Evolutionary conservation across 2,888 invertebrate genomes (phyloP).

Genomic region (Morpho achilles): DNA sequence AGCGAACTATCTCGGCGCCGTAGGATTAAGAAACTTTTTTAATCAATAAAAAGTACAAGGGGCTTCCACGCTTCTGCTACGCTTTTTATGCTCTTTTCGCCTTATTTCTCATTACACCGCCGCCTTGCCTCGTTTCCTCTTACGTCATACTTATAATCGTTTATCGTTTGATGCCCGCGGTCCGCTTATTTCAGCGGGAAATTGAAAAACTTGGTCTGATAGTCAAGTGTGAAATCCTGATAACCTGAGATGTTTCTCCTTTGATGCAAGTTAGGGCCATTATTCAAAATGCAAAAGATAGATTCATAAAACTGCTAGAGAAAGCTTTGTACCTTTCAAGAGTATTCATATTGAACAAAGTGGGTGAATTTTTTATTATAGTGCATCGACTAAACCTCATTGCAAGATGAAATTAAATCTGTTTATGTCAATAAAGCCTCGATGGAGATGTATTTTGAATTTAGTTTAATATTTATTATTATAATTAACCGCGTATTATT

Average conservation of each 20-base stretch:
- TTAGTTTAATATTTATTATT: too few species aligned
- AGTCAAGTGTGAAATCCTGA: constrained; percentile 24
- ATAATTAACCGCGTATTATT: too few species aligned
- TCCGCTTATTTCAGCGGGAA: constrained; percentile 50
- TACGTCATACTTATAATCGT: constrained; percentile 72
- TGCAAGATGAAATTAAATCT: too few species aligned
- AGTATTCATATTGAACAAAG: too few species aligned
- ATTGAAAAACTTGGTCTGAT: constrained; percentile 63
- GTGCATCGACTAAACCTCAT: too few species aligned
- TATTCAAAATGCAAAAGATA: too few species aligned
- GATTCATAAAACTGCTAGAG: too few species aligned
- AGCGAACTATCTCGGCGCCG: constrained; percentile 36
- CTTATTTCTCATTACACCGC: constrained; percentile 62
- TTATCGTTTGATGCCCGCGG: constrained; percentile 70
- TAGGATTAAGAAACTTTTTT: constrained; percentile 69
- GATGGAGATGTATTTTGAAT: too few species aligned
- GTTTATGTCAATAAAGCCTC: too few species aligned
- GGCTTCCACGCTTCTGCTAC: constrained; percentile 24
- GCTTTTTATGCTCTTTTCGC: constrained; percentile 38
- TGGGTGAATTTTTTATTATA: too few species aligned
- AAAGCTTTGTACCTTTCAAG: too few species aligned
- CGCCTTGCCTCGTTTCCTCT: constrained; percentile 55
- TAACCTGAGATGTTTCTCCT: not conserved
- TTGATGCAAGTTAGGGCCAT: not conserved
- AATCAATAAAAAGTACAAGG: constrained; percentile 62